Percentiles rank a stretch among this genome's conserved stretches.
phyloP scores from a whole-genome alignment of 2,113 vertebrate species.

The Podilymbus podiceps region DNA sequence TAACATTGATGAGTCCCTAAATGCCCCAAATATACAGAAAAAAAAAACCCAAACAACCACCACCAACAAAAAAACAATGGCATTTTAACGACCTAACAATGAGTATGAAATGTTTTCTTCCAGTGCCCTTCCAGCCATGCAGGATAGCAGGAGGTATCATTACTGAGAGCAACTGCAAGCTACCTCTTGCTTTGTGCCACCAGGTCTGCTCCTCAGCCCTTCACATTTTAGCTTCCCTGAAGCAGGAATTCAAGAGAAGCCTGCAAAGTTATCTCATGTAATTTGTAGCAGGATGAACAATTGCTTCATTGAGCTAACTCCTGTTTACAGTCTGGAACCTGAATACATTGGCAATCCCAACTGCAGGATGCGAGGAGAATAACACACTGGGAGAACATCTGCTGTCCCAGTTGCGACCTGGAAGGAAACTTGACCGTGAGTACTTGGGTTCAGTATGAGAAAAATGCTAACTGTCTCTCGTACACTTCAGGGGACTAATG shows the following conservation, averaged over 20 bases:
- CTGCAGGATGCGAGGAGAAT: not conserved
- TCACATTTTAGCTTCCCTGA: not conserved
- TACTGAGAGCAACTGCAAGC: not conserved
- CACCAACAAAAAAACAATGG: not conserved
- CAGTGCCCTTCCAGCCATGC: not conserved
- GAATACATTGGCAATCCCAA: not conserved
- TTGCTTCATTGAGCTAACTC: conserved; percentile 9
- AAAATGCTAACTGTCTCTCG: conserved; percentile 24
- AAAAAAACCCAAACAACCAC: not conserved
- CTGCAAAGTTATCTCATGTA: not conserved
- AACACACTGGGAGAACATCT: conserved; percentile 68
- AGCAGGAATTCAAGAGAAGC: not conserved
- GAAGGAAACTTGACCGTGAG: conserved; percentile 43
- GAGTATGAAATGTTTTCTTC: not conserved
- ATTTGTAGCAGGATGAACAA: not conserved
- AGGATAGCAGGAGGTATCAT: not conserved
- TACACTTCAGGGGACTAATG: not conserved
- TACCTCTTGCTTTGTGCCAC: not conserved
- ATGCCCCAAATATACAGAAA: not conserved
- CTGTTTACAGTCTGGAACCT: conserved; percentile 29
- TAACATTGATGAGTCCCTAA: not conserved
- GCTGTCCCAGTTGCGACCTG: conserved; percentile 12
- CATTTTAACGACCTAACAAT: not conserved
- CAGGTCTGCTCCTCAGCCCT: not conserved
- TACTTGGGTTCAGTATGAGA: conserved; percentile 31